Conservation (phyloP, 2,113 vertebrate genomes). For the Tylochromis polylepis region DNA sequence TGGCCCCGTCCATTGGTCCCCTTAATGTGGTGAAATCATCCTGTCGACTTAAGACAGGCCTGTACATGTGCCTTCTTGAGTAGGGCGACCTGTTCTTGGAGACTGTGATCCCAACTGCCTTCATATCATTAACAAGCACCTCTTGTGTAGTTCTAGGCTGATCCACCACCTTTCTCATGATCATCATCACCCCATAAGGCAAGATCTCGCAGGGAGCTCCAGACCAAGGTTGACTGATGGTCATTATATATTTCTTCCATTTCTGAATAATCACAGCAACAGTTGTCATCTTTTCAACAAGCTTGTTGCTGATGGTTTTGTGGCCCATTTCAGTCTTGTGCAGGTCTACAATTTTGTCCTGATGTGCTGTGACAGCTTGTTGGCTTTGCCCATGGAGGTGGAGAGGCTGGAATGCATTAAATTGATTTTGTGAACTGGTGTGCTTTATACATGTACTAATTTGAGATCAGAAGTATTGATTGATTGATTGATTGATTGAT, state of each 20-base stretch:
- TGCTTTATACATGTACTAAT: neutral
- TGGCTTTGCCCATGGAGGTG: neutral
- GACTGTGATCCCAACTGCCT: neutral
- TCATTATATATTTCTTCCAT: neutral
- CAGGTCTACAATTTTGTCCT: neutral
- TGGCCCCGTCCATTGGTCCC: neutral
- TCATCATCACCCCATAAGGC: neutral
- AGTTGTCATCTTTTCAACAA: neutral
- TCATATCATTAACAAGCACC: neutral
- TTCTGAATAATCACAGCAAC: neutral
- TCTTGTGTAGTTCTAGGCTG: neutral
- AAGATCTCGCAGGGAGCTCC: neutral
- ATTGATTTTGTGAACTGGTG: neutral
- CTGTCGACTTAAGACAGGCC: neutral
- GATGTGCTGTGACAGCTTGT: neutral
- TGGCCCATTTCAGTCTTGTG: neutral
- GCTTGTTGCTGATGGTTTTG: neutral
- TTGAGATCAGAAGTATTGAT: neutral
- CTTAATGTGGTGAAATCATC: neutral
- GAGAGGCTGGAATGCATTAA: neutral
- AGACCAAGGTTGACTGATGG: neutral
- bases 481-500: neutral
- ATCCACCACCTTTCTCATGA: neutral
- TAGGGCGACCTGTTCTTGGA: neutral
- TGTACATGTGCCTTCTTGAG: too few species aligned